Evolutionary conservation across 2,888 invertebrate genomes (phyloP).

Genomic region (Poecilobothrus nobilitatus): DNA sequence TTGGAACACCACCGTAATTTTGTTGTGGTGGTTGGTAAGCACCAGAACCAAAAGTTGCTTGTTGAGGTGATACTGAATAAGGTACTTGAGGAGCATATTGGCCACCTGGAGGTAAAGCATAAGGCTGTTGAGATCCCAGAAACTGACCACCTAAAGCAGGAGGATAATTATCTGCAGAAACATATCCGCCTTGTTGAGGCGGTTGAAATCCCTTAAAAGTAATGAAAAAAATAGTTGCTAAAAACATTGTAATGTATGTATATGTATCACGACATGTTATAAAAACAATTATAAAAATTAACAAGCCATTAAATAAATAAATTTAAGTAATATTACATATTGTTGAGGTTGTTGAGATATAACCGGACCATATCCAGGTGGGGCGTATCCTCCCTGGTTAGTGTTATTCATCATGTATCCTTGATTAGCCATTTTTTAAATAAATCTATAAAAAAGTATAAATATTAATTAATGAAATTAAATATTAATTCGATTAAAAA

Average conservation of each 20-base stretch:
- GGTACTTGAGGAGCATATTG: background rate
- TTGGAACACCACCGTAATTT: background rate
- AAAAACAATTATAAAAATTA: too few relatives aligned
- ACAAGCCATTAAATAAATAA: too few relatives aligned
- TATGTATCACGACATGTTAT: too few relatives aligned
- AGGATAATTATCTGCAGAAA: background rate
- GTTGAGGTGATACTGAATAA: background rate
- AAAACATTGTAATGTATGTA: too few relatives aligned
- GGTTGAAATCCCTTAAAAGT: background rate
- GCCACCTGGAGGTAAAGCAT: background rate
- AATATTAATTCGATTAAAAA: too few relatives aligned
- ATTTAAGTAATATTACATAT: background rate
- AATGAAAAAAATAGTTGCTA: too few relatives aligned
- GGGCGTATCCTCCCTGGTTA: constrained; percentile 38
- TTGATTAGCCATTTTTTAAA: background rate
- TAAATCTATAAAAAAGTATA: too few relatives aligned
- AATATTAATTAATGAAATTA: too few relatives aligned
- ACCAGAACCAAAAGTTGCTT: background rate
- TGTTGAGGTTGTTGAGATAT: constrained; percentile 7
- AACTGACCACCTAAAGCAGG: background rate
- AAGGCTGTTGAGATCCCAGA: background rate
- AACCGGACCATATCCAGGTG: constrained; percentile 30
- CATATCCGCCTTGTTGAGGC: background rate
- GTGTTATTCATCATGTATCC: constrained; percentile 31
- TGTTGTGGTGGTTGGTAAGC: background rate